phyloP scores from a whole-genome alignment of 1,140 invertebrate genomes.

The Idris sp. region DNA sequence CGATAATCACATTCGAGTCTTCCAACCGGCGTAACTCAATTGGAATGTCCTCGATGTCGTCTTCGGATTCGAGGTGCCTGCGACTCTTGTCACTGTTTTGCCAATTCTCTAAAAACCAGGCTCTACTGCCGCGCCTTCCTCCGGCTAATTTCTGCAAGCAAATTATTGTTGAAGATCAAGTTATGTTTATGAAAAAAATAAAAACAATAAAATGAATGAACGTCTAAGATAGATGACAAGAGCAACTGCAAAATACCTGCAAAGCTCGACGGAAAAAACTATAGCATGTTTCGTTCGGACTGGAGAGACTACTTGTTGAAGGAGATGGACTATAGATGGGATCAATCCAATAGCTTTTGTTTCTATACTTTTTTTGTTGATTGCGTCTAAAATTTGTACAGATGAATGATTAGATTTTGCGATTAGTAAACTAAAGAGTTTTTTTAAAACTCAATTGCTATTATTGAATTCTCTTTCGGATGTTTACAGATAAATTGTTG shows the following conservation, averaged over 20 bases:
- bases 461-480: too few species aligned
- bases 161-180: neutral
- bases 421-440: too few species aligned
- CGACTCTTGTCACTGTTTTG: constrained; percentile 79
- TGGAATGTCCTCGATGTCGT: constrained; percentile 86
- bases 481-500: too few species aligned
- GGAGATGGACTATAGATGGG: constrained; percentile 82
- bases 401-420: constrained; percentile 20
- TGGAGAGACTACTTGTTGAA: constrained; percentile 90
- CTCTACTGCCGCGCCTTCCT: constrained; percentile 81
- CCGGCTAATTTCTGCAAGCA: constrained; percentile 85
- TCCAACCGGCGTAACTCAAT: constrained; percentile 93
- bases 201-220: constrained; percentile 1
- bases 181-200: too few species aligned
- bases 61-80: constrained; percentile 78
- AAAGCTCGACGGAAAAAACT: constrained; percentile 93
- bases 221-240: constrained; percentile 11
- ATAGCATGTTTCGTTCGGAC: constrained; percentile 95
- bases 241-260: constrained; percentile 75
- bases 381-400: constrained; percentile 65
- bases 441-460: too few species aligned
- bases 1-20: constrained; percentile 80
- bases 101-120: constrained; percentile 90
- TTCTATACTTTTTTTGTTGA: constrained; percentile 75
- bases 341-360: constrained; percentile 81